A percentile compares a stretch with the other conserved stretches of the same genome.
These are phyloP conservation scores for Pardosa pseudoannulata DNA, from an alignment of 2,888 invertebrate genomes.

Conservation along the genomic window DNA sequence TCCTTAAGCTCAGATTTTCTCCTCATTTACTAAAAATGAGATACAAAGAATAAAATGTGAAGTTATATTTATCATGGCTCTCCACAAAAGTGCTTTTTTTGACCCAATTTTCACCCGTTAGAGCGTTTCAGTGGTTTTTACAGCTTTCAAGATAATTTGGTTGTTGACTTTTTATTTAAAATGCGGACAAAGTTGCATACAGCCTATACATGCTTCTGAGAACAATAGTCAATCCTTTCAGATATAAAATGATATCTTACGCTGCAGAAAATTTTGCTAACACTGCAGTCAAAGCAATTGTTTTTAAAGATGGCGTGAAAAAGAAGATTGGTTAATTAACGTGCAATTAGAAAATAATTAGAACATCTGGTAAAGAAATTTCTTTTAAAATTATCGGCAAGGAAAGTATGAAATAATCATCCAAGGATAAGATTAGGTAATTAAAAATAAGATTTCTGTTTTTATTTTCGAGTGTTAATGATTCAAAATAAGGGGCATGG, in stretches of 20 bases:
- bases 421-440: not conserved
- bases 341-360: slow-evolving; percentile 19
- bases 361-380: slow-evolving; percentile 16
- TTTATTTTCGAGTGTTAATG: not conserved
- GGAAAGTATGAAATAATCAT: slow-evolving; percentile 17
- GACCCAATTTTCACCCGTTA: slow-evolving; percentile 8
- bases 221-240: not conserved
- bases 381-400: slow-evolving; percentile 13
- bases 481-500: not conserved
- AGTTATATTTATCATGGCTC: slow-evolving; percentile 18
- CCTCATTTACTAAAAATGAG: not conserved
- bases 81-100: slow-evolving; percentile 8
- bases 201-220: not conserved
- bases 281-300: slow-evolving; percentile 4
- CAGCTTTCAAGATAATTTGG: slow-evolving; percentile 14
- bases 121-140: not conserved
- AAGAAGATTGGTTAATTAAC: slow-evolving; percentile 17
- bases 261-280: not conserved
- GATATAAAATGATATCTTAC: slow-evolving; percentile 5
- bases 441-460: not conserved
- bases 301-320: slow-evolving; percentile 1
- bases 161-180: slow-evolving; percentile 1
- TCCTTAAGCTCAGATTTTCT: not conserved
- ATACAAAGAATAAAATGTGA: not conserved
- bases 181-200: slow-evolving; percentile 1